Base-by-base conservation (phyloP, 2,113 vertebrate species). In the Panthera leo region DNA sequence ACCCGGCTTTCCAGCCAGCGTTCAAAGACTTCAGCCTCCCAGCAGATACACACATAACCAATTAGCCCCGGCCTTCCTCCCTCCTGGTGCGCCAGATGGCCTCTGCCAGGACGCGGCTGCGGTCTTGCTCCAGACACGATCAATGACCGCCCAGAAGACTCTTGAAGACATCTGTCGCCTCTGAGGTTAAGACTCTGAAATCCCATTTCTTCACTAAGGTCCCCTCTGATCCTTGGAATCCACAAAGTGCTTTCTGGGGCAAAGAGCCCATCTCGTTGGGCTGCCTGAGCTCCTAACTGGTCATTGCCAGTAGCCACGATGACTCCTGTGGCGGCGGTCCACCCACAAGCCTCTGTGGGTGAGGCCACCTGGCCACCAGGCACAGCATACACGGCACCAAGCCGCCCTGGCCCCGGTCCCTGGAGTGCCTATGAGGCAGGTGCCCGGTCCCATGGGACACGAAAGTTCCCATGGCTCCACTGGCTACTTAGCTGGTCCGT, bases 351-450 rank as follows among this genome's bases (percentile, higher is more conserved):
- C 71, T 84, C 86, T 4, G 0, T 34, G 36, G 67, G 73, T 1
- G 0, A 96, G 63, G n/a, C 93, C 42, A 87, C 92, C 92, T 98
- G 97, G 94, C 48, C 48, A 29, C 91, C 83, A 94, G 75, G 36
- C 39, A 3, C 31, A 0, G 76, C 34, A 6, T 4, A 0, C 63
- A 19, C 0, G 4, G 84, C 0, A 15, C 79, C 84, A 90, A 85
- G 34, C 89, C 25, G 13, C 79, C 86, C 29, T 70, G 39, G 51
- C 12, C 29, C 29, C 0, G 0, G 3, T 3, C 61, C 34, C 45
- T 31, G 48, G n/a, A 51, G 27, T 21, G 18, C 19, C 36, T 65
- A 7, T 1, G 27, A 73, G 29, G 61, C 10, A 39, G 27, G 79
- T 14, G 0, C 70, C 23, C 0, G 42, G 23, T 14, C 61, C 53